Evolutionary conservation across 2,113 vertebrate genomes (phyloP).

Genomic region (Notothenia rossii): DNA sequence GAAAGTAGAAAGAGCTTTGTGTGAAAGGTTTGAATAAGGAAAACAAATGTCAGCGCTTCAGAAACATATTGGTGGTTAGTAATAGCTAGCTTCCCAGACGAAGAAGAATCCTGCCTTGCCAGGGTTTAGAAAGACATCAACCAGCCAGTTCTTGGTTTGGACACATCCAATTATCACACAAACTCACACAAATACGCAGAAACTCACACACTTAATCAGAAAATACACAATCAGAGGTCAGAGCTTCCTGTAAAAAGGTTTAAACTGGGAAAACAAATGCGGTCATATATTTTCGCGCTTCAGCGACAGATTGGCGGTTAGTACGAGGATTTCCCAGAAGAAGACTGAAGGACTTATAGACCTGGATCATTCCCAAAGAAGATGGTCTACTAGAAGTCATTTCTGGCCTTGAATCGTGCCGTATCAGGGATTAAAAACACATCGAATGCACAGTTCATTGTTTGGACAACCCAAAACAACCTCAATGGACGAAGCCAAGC

Average conservation of each 20-base stretch:
- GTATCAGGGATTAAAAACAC: constrained; percentile 44
- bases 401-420: not conserved
- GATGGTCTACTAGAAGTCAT: constrained; percentile 1
- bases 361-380: constrained; percentile 11
- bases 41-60: not conserved
- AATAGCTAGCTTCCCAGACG: constrained; percentile 6
- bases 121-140: constrained; percentile 29
- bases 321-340: constrained; percentile 17
- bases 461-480: constrained; percentile 37
- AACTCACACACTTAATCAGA: not conserved
- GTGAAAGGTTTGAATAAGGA: constrained; percentile 37
- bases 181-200: not conserved
- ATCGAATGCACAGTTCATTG: constrained; percentile 20
- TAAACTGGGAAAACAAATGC: constrained; percentile 3
- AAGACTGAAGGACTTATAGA: constrained; percentile 13
- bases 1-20: constrained; percentile 33
- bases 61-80: constrained; percentile 29
- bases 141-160: constrained; percentile 41
- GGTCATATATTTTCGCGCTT: not conserved
- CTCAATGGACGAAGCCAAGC: constrained; percentile 25
- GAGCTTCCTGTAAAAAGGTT: constrained; percentile 46
- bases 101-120: constrained; percentile 26
- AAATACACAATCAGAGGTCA: not conserved
- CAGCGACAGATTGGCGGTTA: constrained; percentile 26
- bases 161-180: constrained; percentile 29